These are phyloP conservation scores for Theristicus caerulescens DNA, from an alignment of 2,113 vertebrate species.

Conservation along the genomic window DNA sequence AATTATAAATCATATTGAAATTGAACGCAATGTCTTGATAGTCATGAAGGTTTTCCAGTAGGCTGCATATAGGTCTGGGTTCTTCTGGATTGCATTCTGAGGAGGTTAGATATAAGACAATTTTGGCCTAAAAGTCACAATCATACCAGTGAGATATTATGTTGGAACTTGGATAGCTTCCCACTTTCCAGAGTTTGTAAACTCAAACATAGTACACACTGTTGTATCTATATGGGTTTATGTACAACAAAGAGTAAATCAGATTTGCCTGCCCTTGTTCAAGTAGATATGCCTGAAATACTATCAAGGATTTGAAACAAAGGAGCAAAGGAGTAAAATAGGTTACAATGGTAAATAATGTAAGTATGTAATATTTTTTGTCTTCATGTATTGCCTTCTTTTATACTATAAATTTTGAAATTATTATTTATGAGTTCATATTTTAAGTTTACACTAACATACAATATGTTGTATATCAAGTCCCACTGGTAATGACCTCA, in stretches of 20 bases:
- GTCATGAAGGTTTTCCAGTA: not conserved
- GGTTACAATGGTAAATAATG: not conserved
- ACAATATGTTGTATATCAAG: not conserved
- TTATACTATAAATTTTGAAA: not conserved
- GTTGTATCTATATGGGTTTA: not conserved
- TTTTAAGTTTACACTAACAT: not conserved
- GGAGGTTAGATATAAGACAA: not conserved
- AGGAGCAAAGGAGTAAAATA: not conserved
- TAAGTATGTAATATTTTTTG: not conserved
- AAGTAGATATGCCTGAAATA: not conserved
- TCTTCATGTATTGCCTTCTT: not conserved
- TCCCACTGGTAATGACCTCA: not conserved
- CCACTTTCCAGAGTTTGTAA: not conserved
- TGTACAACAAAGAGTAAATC: not conserved
- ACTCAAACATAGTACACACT: not conserved
- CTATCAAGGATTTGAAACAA: not conserved
- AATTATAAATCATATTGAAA: not conserved
- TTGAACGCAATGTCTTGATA: not conserved
- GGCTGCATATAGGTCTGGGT: fast-evolving
- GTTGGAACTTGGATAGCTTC: not conserved
- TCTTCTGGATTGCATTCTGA: not conserved
- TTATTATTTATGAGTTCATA: not conserved
- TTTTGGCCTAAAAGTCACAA: not conserved
- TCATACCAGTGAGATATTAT: not conserved
- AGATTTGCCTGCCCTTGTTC: not conserved